Conservation (phyloP, 2,113 vertebrate species). For the Neomonachus schauinslandi region DNA sequence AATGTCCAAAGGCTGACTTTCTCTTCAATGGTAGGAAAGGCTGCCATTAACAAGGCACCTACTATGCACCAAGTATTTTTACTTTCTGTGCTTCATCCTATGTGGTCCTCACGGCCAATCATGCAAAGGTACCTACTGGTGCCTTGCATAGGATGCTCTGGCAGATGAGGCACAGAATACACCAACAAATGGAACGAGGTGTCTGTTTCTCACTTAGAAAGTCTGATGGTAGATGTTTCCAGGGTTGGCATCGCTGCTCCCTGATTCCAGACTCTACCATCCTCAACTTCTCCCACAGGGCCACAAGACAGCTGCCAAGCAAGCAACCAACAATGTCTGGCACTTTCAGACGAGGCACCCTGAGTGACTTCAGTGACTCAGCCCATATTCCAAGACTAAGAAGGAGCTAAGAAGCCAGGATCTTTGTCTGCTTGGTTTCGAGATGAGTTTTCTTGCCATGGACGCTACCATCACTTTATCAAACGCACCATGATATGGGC, state of each 20-base stretch:
- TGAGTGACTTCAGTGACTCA: not conserved
- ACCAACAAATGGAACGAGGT: not conserved
- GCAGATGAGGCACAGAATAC: not conserved
- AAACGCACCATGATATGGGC: not conserved
- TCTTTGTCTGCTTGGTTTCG: not conserved
- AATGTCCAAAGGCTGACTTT: not conserved
- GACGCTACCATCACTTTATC: not conserved
- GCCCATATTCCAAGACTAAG: not conserved
- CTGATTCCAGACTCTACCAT: not conserved
- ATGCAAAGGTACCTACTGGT: fast-evolving
- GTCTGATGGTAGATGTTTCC: not conserved
- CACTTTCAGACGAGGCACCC: not conserved
- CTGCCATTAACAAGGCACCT: not conserved
- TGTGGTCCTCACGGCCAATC: not conserved
- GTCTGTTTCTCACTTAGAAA: not conserved
- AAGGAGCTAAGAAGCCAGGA: not conserved
- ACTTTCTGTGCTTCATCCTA: not conserved
- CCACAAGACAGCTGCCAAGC: not conserved
- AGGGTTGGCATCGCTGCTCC: fast-evolving
- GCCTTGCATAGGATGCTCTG: not conserved
- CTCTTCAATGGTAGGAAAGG: not conserved
- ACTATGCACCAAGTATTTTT: not conserved
- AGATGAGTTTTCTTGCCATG: not conserved
- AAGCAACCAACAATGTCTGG: not conserved
- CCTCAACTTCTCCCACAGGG: not conserved